Evolutionary conservation across 2,888 invertebrate genomes (phyloP).

Genomic region (Hoplodrina blanda): DNA sequence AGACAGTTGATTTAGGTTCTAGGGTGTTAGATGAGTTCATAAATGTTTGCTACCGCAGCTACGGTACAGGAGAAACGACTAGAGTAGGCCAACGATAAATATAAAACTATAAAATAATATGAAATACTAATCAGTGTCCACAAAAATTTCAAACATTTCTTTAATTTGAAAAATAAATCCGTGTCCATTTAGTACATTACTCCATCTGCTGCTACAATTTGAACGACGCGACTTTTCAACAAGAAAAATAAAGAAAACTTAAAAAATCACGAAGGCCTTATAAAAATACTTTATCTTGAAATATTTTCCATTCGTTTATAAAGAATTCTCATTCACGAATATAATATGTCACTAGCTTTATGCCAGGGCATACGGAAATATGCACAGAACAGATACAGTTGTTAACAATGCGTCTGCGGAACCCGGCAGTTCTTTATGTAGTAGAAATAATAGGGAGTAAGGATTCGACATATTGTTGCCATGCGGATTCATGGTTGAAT

Average conservation of each 20-base stretch:
- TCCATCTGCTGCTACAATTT: neutral
- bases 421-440: slow-evolving; percentile 34
- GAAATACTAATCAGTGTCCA: no score
- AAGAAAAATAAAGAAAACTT: neutral
- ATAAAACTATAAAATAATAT: no score
- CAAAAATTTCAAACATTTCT: no score
- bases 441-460: slow-evolving; percentile 33
- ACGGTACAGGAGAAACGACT: no score
- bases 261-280: no score
- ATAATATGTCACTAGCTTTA: slow-evolving; percentile 16
- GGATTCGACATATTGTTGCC: slow-evolving; percentile 16
- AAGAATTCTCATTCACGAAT: slow-evolving; percentile 1
- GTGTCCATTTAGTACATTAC: no score
- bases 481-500: slow-evolving; percentile 5
- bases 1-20: no score
- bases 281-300: neutral
- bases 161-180: neutral
- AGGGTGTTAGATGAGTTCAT: no score
- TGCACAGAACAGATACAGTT: slow-evolving; percentile 24
- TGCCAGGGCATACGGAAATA: slow-evolving; percentile 21
- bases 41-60: no score
- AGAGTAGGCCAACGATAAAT: no score
- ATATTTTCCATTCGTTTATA: slow-evolving; percentile 13
- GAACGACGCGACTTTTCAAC: neutral
- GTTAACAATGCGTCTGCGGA: slow-evolving; percentile 39